Percentiles rank a stretch among this genome's conserved stretches.
phyloP scores from a whole-genome alignment of 2,113 vertebrate species.

The Peromyscus leucopus region DNA sequence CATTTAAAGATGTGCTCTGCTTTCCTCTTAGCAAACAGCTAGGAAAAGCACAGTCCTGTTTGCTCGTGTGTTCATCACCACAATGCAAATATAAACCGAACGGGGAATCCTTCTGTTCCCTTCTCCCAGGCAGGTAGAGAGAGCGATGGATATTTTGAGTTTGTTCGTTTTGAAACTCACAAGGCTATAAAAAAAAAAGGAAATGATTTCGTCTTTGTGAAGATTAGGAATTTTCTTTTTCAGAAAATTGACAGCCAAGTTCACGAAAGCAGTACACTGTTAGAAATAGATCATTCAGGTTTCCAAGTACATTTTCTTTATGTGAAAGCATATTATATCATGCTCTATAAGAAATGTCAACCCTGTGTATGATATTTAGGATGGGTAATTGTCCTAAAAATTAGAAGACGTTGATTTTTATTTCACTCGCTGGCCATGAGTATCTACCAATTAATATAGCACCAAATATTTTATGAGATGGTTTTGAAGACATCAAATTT shows the following conservation, averaged over 20 bases:
- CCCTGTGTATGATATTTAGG: not conserved
- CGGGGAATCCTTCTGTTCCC: not conserved
- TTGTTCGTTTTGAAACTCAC: not conserved
- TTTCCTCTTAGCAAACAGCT: constrained; percentile 23
- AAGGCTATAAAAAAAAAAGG: not conserved
- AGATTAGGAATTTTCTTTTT: not conserved
- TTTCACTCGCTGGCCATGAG: not conserved
- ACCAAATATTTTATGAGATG: not conserved
- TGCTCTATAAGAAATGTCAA: not conserved
- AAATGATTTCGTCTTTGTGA: not conserved
- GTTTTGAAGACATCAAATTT: constrained; percentile 18
- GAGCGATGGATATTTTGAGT: not conserved
- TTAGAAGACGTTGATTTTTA: constrained; percentile 39
- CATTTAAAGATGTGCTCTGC: constrained; percentile 31
- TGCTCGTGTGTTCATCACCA: not conserved
- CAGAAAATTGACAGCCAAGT: constrained; percentile 41
- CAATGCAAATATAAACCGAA: not conserved
- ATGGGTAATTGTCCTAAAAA: constrained; percentile 31
- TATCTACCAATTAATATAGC: not conserved
- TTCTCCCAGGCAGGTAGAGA: not conserved
- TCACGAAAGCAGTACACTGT: not conserved
- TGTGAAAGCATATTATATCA: not conserved
- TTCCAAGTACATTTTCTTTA: constrained; percentile 34
- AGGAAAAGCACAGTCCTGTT: not conserved
- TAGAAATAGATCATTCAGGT: not conserved